Evolutionary conservation across 92 coral and sea anemone genomes (phyloP).

Genomic region (Epizoanthus fatuus): DNA sequence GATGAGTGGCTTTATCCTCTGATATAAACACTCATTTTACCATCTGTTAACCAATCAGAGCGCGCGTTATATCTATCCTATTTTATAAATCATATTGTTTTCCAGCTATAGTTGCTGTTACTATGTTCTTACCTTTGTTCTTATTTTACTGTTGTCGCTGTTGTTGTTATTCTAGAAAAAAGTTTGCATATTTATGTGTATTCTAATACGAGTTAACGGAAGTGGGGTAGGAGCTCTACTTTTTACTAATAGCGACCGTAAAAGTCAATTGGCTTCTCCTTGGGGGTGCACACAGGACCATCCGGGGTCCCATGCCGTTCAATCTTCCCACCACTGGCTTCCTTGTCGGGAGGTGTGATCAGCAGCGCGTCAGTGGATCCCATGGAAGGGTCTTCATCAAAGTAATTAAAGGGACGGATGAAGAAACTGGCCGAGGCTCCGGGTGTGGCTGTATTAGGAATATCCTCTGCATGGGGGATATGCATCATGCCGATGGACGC

Average conservation of each 20-base stretch:
- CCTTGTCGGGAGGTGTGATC: constrained; percentile 66
- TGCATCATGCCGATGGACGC: constrained; percentile 92
- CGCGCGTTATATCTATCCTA: too few species aligned
- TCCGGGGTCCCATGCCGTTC: constrained; percentile 86
- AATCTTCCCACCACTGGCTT: constrained; percentile 55
- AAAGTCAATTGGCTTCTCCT: constrained; percentile 50
- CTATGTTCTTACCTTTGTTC: too few species aligned
- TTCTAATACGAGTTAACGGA: too few species aligned
- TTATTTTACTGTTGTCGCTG: too few species aligned
- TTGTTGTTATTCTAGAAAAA: too few species aligned
- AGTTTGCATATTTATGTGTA: too few species aligned
- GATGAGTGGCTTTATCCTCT: too few species aligned
- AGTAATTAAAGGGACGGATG: constrained; percentile 95
- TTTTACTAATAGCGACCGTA: constrained; percentile 48
- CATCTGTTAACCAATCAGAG: too few species aligned
- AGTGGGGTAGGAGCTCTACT: not conserved
- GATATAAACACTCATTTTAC: too few species aligned
- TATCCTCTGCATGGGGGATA: constrained; percentile 92
- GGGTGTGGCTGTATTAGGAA: constrained; percentile 93
- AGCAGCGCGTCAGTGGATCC: constrained; percentile 84
- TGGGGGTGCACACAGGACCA: constrained; percentile 83
- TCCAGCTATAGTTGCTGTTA: too few species aligned
- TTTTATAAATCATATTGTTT: too few species aligned
- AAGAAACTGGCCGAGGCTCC: constrained; percentile 84
- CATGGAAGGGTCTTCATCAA: constrained; percentile 94